Conservation (phyloP, 2,113 vertebrate genomes). For the Conger conger region DNA sequence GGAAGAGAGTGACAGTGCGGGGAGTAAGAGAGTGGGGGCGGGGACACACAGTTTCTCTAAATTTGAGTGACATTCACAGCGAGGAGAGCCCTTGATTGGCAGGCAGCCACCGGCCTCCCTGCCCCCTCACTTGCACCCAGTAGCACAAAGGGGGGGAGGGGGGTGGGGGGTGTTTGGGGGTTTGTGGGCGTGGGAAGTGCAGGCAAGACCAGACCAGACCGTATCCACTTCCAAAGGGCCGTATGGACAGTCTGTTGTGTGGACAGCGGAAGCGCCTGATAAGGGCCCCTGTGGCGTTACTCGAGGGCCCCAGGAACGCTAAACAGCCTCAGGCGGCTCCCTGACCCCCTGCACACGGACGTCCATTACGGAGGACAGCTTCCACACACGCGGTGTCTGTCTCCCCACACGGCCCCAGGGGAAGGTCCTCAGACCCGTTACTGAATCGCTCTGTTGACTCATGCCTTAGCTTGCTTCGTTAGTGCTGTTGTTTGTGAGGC, state of each 20-base stretch:
- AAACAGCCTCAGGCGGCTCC: constrained; percentile 73
- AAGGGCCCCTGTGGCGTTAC: constrained; percentile 84
- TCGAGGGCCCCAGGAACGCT: constrained; percentile 75
- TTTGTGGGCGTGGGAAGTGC: too few relatives aligned
- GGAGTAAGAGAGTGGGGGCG: constrained; percentile 13
- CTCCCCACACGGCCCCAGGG: constrained; percentile 55
- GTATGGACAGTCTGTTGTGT: constrained; percentile 91
- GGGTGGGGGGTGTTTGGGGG: constrained; percentile 47
- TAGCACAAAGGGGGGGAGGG: constrained; percentile 18
- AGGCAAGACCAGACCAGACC: constrained; percentile 69
- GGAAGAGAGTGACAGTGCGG: not conserved
- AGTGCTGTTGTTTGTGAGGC: constrained; percentile 60
- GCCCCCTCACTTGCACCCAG: constrained; percentile 53
- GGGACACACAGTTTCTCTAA: constrained; percentile 76
- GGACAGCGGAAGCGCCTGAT: constrained; percentile 82
- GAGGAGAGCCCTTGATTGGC: constrained; percentile 65
- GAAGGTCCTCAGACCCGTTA: constrained; percentile 82
- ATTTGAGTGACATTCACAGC: constrained; percentile 80
- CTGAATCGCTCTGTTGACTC: constrained; percentile 85
- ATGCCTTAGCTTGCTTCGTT: constrained; percentile 81
- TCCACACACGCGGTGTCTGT: constrained; percentile 64
- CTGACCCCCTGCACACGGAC: constrained; percentile 86
- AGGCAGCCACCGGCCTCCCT: constrained; percentile 69
- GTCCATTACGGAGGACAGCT: constrained; percentile 72
- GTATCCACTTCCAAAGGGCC: constrained; percentile 81